Evolutionary conservation across 2,797 vertebrate genomes (phyloP), one percentile per base, ranked within the genome.

Genomic region (Liasis olivaceus): DNA sequence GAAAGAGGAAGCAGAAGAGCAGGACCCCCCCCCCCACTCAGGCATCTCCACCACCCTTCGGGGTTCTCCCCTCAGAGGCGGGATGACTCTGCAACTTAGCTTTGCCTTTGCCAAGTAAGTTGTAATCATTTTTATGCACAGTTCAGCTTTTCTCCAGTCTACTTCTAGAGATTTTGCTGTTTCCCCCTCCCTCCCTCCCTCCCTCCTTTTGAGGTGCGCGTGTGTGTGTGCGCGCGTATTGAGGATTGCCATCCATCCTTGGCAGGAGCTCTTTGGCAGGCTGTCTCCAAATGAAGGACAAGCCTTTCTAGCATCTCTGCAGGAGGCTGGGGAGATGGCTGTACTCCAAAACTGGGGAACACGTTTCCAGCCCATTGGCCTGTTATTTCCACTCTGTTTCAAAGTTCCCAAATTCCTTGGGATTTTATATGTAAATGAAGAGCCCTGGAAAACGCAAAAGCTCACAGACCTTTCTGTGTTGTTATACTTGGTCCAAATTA

Each of bases 101-200:
- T 87, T 95, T 94, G 86, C 86, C 94, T 94, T 94, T 96, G 90
- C 91, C 89, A 92, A 90, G 62, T 93, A 94, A 60, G 84, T 87
- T 56, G 0, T 0, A 42, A 85, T 36, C 42, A 42, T 95, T 72
- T 92, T 51, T 88, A 31, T 85, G 28, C 6, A 91, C 94, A 85
- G 90, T 64, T 94, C 89, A 66, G 87, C 31, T 47, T 91, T 93
- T 62, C 89, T 62, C 88, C 14, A 0, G 60, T 15, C 0, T 93
- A 56, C 93, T 95, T 89, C 56, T 14, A 91, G 59, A 93, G 86
- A 36, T 63, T 31, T 87, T 0, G 0, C 77, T 94, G 66, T 91
- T 72, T 72, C 31, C 66, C n/a, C 56, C 13, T 14, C 14, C 13
- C 2, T 58, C 13, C 56, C 2, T 58, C 58, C 58, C 2, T 72